Conservation (phyloP, 2,888 invertebrate species). For the Xestia ashworthii region DNA sequence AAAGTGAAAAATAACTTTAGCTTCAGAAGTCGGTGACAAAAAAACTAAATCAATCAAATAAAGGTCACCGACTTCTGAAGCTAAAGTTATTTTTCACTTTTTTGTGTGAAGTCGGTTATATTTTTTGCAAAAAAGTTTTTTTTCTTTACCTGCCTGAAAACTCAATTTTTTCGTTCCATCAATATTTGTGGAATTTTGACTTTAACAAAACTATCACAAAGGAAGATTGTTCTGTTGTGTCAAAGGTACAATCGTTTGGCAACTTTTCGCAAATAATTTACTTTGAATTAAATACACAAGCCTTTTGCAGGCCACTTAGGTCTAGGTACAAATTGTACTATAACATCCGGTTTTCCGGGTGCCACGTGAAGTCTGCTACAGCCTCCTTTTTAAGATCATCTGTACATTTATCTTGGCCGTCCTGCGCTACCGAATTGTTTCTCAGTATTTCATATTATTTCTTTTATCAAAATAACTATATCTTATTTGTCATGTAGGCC, state of each 20-base stretch:
- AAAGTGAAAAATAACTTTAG: no score
- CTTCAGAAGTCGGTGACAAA: no score
- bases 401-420: not conserved
- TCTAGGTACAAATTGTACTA: no score
- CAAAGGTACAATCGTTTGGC: not conserved
- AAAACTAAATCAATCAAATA: no score
- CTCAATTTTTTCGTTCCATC: not conserved
- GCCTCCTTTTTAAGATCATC: not conserved
- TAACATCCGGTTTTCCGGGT: not conserved
- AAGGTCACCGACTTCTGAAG: no score
- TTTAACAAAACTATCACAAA: not conserved
- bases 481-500: slow-evolving; percentile 11
- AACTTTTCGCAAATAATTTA: not conserved
- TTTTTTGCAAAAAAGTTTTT: no score
- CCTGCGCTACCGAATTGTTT: not conserved
- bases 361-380: not conserved
- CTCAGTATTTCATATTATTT: not conserved
- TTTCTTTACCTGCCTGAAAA: not conserved
- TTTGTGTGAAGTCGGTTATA: no score
- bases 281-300: not conserved
- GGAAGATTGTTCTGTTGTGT: not conserved
- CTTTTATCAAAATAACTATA: slow-evolving; percentile 5
- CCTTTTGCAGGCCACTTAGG: not conserved
- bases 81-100: no score
- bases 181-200: not conserved